Base-by-base conservation (phyloP, 1,140 invertebrate genomes). In the Nephotettix cincticeps region DNA sequence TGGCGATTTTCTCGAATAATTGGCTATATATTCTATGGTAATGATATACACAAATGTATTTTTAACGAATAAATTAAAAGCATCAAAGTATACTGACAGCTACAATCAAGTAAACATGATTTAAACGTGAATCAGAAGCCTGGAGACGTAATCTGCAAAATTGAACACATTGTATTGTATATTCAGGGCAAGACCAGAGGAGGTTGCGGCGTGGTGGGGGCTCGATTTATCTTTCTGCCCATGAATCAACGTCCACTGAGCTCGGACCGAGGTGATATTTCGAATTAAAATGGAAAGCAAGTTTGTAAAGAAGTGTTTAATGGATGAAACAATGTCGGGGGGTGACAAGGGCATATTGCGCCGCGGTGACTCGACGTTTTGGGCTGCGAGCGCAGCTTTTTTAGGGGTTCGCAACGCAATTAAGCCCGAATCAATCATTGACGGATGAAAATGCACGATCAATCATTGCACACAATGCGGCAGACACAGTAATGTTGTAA, bases 261-360 rank as follows among this genome's bases (percentile, higher is more conserved):
- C 56, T 25, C 25, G 56, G 56, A 61, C 56, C 21, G 25, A 61
- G 56, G 56, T 61, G 56, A 61, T 61, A 61, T 61, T 61, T 61
- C 56, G 56, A 61, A 61, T 61, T 61, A 61, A 61, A 61, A 61
- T 61, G 56, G 56, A 61, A 61, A 61, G 56, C 56, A 27, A 61
- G 56, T 61, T 61, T 61, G 56, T 61, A 61, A 61, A 61, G 56
- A 61, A 61, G 56, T 61, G 56, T 61, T 29, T 61, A 61, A 61
- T 61, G 56, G 56, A 61, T 61, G 56, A 61, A 61, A 61, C 56
- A 61, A 61, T 61, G 56, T 11, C 25, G 56, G 56, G 56, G 56
- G 25, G 56, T 61, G 56, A 61, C 56, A 61, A 25, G 56, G n/a
- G 21, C 56, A 61, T 61, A 61, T 61, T 61, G 56, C 21, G 2